A percentile compares a stretch with the other conserved stretches of the same genome.
Evolutionary conservation across 1,140 invertebrate species (phyloP).

Genomic region (Nasonia vitripennis): DNA sequence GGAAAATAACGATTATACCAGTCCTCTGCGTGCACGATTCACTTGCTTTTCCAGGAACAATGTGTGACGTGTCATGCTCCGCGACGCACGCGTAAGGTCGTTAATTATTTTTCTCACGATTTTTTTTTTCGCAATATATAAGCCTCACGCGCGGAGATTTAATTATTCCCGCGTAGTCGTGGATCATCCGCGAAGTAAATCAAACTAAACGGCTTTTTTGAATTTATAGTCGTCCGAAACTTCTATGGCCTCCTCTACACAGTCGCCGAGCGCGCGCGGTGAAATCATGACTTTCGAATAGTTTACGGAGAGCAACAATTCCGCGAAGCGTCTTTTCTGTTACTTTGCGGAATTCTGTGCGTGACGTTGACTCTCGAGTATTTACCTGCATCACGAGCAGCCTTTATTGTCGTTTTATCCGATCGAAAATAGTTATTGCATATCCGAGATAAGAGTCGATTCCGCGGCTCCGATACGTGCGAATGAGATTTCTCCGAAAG

Average conservation of each 20-base stretch:
- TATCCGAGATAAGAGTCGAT: not conserved
- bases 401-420: too few species aligned
- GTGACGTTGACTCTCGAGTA: not conserved
- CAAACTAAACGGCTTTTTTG: not conserved
- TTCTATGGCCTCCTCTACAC: not conserved
- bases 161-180: slow-evolving; percentile 36
- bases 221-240: not conserved
- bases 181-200: slow-evolving; percentile 31
- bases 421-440: not conserved
- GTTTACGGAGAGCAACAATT: not conserved
- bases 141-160: not conserved
- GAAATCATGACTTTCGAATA: not conserved
- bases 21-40: slow-evolving; percentile 2
- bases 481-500: not conserved
- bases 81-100: not conserved
- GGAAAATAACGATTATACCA: slow-evolving; percentile 38
- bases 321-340: not conserved
- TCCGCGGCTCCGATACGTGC: too few species aligned
- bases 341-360: not conserved
- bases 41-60: slow-evolving; percentile 24
- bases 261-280: too few species aligned
- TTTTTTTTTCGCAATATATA: not conserved
- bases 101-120: slow-evolving; percentile 39
- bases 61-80: slow-evolving; percentile 23
- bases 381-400: not conserved